These are phyloP conservation scores for Lacanobia wlatinum DNA, from an alignment of 2,888 invertebrate species.

Conservation along the genomic window DNA sequence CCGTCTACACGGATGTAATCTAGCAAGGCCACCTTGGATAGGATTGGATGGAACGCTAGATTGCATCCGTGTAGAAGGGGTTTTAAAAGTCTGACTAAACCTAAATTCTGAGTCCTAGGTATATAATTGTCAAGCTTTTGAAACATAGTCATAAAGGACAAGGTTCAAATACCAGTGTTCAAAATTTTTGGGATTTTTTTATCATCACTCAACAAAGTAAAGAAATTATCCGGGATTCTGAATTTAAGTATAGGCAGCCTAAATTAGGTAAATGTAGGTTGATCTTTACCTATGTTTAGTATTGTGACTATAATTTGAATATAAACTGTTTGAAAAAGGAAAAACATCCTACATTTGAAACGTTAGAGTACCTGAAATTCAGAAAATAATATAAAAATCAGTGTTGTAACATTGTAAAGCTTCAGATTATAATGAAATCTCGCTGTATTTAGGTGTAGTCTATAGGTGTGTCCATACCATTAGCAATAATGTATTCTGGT, in stretches of 20 bases:
- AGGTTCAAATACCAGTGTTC: background rate
- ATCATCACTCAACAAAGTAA: background rate
- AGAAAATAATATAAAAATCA: background rate
- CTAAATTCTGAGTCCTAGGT: constrained; percentile 17
- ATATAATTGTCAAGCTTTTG: background rate
- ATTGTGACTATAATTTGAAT: constrained; percentile 3
- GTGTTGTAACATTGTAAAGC: background rate
- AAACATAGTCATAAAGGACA: background rate
- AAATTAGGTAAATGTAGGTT: background rate
- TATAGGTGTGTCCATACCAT: background rate
- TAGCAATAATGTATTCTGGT: constrained; percentile 3
- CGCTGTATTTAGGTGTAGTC: constrained; percentile 16
- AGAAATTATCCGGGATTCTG: background rate
- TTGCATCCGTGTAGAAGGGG: too few relatives aligned
- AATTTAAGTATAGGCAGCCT: constrained; percentile 19
- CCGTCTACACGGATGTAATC: too few relatives aligned
- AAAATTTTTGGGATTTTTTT: background rate
- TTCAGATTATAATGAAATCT: background rate
- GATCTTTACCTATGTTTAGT: background rate
- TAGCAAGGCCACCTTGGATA: too few relatives aligned
- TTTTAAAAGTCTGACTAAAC: background rate
- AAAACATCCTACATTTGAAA: constrained; percentile 4
- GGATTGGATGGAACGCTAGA: too few relatives aligned
- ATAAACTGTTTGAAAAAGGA: constrained; percentile 11
- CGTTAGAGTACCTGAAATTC: background rate